Evolutionary conservation across 2,888 invertebrate species (phyloP), one percentile per base, ranked within the genome.

Genomic region (Heteromurus nitidus): DNA sequence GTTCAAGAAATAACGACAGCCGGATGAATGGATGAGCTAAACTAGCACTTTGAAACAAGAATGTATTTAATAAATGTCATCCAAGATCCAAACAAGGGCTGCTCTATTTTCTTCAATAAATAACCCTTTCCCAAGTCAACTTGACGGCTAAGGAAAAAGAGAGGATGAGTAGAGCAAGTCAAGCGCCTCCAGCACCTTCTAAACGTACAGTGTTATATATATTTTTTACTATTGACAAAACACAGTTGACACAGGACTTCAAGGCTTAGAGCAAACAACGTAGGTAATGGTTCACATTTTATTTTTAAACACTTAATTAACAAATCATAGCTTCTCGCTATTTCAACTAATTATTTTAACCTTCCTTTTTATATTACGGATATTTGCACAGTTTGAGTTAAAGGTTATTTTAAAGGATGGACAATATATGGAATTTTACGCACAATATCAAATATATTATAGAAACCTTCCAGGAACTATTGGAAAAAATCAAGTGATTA

Each of bases 51-150:
- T 60, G 50, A 67, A 80, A 65, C 50, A 67, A 68, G 74, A 80
- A 80, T 68, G 80, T 80, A 80, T 80, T 80, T 80, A 80, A 80
- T 80, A 80, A 80, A 80, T 80, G 80, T 80, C 80, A 80, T 80
- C 80, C 68, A 68, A 73, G 74, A 80, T 80, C 74, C 74, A 80
- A 80, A 80, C 80, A 80, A 80, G 74, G 67, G 74, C 74, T 74
- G 72, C 28, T 69, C 80, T 80, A 68, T 73, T 74, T 80, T 80
- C 72, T 67, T 67, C 73, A 80, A 80, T 80, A 80, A 80, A 80
- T 80, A 73, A 74, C 62, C 68, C 67, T 74, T 65, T 26, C 47
- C 16, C 36, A 47, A 58, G 30, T 72, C 60, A 72, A 72, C n/a
- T 24, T 72, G 72, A 72, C 72, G 58, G 53, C n/a, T 47, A 50